These are phyloP conservation scores for Graphium colonna DNA, from an alignment of 2,888 invertebrate species.

Conservation along the genomic window DNA sequence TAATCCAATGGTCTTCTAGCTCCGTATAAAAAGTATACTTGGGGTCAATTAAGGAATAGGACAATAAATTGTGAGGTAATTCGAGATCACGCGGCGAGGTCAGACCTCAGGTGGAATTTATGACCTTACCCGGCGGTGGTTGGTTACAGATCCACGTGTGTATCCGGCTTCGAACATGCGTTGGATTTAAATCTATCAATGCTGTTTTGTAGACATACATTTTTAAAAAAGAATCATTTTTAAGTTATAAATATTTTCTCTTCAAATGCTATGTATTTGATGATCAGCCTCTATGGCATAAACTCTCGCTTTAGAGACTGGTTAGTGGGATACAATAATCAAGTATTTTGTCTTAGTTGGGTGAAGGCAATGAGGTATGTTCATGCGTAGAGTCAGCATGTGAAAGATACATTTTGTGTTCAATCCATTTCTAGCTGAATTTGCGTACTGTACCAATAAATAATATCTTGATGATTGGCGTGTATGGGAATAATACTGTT, in stretches of 20 bases:
- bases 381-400: too few species aligned
- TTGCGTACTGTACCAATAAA: too few species aligned
- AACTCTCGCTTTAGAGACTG: constrained; percentile 30
- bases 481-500: too few species aligned
- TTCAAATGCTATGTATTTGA: too few species aligned
- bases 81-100: constrained; percentile 60
- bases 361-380: too few species aligned
- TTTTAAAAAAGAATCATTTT: too few species aligned
- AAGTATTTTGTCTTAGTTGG: too few species aligned
- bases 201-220: background rate
- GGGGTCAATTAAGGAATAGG: constrained; percentile 52
- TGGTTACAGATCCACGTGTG: constrained; percentile 2
- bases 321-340: too few species aligned
- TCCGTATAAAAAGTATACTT: constrained; percentile 1
- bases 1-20: background rate
- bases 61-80: constrained; percentile 43
- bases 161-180: background rate
- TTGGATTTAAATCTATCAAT: background rate
- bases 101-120: constrained; percentile 45
- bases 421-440: too few species aligned
- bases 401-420: too few species aligned
- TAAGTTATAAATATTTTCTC: constrained; percentile 36
- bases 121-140: constrained; percentile 38
- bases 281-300: constrained; percentile 81
- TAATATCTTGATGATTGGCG: too few species aligned